Percentiles rank a stretch among this genome's conserved stretches.
Evolutionary conservation across 1,140 invertebrate genomes (phyloP).

Genomic region (Eumeta japonica): DNA sequence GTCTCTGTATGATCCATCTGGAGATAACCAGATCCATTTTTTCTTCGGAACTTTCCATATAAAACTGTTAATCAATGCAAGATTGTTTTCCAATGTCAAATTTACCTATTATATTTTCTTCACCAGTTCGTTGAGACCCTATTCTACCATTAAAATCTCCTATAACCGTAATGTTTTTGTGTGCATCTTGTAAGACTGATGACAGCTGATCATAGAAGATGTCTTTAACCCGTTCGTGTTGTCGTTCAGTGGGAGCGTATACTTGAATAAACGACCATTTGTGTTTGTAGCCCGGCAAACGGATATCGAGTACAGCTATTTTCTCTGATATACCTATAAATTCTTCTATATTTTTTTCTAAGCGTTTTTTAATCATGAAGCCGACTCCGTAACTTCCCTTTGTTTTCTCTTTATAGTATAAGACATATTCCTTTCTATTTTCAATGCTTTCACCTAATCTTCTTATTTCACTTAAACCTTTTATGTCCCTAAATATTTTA

Average conservation of each 20-base stretch:
- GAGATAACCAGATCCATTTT: constrained; percentile 14
- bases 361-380: no score
- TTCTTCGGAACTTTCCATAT: no score
- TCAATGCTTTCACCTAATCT: no score
- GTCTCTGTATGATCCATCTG: constrained; percentile 5
- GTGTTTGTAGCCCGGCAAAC: constrained; percentile 11
- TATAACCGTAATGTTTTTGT: no score
- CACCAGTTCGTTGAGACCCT: constrained; percentile 5
- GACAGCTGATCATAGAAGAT: constrained; percentile 11
- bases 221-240: constrained; percentile 5
- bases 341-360: constrained; percentile 10
- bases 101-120: constrained; percentile 10
- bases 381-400: no score
- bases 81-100: no score
- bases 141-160: no score
- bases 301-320: constrained; percentile 9
- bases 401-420: constrained; percentile 11
- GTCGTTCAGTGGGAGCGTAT: constrained; percentile 17
- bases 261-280: constrained; percentile 14
- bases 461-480: no score
- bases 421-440: constrained; percentile 9
- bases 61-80: constrained; percentile 10
- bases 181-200: constrained; percentile 5
- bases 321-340: constrained; percentile 11
- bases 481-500: no score